Evolutionary conservation across 2,113 vertebrate species (phyloP).

Genomic region (Nothocercus nigrocapillus): DNA sequence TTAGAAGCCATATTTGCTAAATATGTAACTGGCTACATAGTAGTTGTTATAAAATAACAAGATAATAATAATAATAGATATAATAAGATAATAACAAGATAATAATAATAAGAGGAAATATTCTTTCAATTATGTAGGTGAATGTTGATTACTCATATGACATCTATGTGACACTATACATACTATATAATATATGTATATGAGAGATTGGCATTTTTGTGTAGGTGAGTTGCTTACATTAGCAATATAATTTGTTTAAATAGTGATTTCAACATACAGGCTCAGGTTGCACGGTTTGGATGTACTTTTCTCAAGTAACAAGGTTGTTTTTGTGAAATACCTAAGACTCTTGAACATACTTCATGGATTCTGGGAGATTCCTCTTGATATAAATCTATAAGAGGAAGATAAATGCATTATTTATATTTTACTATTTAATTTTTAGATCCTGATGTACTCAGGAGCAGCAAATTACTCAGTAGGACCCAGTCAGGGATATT

Average conservation of each 20-base stretch:
- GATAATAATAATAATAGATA: too few relatives aligned
- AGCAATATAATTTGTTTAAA: background rate
- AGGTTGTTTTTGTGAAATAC: background rate
- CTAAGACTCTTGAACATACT: background rate
- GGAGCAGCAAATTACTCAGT: conserved; percentile 3
- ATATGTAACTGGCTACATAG: background rate
- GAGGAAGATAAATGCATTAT: background rate
- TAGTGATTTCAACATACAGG: background rate
- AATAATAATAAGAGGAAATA: background rate
- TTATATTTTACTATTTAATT: background rate
- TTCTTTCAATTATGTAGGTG: background rate
- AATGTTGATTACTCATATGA: background rate
- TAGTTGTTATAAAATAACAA: background rate
- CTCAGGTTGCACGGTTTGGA: background rate
- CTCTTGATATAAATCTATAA: background rate
- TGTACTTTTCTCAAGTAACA: background rate
- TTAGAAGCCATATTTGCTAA: background rate
- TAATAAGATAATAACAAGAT: too few relatives aligned
- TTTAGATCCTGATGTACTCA: background rate
- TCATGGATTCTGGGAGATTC: background rate
- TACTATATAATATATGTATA: background rate
- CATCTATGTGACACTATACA: background rate
- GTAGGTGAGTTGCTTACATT: background rate
- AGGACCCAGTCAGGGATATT: background rate
- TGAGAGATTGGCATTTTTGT: background rate